These are phyloP conservation scores for Meda fulgida DNA, from an alignment of 2,797 vertebrate species.

Conservation along the genomic window DNA sequence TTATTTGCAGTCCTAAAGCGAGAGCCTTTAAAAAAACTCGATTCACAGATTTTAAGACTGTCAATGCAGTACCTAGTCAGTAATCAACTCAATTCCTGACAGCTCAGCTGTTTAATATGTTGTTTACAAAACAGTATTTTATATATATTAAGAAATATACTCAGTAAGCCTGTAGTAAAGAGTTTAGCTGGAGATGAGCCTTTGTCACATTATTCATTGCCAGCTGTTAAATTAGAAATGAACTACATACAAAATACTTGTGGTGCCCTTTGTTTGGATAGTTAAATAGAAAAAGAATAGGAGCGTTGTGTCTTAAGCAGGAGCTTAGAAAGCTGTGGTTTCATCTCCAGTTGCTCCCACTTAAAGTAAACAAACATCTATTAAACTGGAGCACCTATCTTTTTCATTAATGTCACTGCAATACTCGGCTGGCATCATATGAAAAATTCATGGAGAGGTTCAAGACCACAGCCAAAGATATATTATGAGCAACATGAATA, in stretches of 20 bases:
- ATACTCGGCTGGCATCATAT: conserved; percentile 57
- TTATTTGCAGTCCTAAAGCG: no score
- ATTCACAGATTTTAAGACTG: conserved; percentile 7
- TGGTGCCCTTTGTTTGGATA: neutral
- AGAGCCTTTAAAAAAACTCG: neutral
- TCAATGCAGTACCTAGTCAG: neutral
- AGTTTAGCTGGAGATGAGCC: neutral
- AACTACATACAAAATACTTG: conserved; percentile 4
- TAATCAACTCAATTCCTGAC: conserved; percentile 1
- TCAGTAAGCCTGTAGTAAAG: neutral
- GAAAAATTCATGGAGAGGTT: conserved; percentile 68
- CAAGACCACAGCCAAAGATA: conserved; percentile 57
- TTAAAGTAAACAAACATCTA: conserved; percentile 66
- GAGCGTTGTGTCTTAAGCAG: neutral
- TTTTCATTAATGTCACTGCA: conserved; percentile 62
- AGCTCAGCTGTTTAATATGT: neutral
- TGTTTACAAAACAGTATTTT: neutral
- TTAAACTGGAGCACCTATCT: conserved; percentile 64
- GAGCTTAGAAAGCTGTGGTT: conserved; percentile 24
- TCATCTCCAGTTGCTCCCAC: conserved; percentile 39
- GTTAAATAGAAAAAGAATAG: neutral
- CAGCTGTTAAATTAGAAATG: neutral
- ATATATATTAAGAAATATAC: neutral
- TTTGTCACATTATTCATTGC: conserved; percentile 8
- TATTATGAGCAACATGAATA: conserved; percentile 36